Percentiles rank a stretch among this genome's conserved stretches.
Conservation (phyloP, 2,888 invertebrate genomes). For the Cryptus armator region DNA sequence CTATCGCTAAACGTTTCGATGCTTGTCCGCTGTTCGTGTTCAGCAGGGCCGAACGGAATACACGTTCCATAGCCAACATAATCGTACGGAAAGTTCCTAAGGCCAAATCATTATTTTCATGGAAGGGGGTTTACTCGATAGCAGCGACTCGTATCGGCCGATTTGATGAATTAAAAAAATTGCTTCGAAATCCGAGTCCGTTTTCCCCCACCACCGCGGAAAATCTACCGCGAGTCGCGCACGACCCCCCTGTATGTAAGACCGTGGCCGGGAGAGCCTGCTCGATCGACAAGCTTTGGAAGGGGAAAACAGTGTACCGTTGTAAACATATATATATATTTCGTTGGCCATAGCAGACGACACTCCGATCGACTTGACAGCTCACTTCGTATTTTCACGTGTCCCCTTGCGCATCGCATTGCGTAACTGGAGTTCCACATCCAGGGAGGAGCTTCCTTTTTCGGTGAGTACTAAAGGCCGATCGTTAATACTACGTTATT, state of each 20-base stretch:
- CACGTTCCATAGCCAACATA: not conserved
- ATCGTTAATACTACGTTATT: constrained; percentile 22
- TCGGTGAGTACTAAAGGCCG: constrained; percentile 77
- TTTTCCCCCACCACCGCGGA: not conserved
- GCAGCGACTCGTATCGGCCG: constrained; percentile 6
- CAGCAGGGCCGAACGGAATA: not conserved
- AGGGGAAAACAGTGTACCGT: constrained; percentile 56
- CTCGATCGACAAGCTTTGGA: constrained; percentile 66
- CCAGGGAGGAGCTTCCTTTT: constrained; percentile 81
- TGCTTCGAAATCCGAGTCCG: not conserved
- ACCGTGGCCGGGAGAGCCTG: constrained; percentile 69
- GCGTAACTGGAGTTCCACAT: constrained; percentile 80
- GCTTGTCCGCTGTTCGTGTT: constrained; percentile 15
- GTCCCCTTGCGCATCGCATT: constrained; percentile 80
- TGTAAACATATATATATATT: constrained; percentile 52
- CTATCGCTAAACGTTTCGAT: constrained; percentile 34
- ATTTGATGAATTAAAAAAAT: not conserved
- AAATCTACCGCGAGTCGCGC: constrained; percentile 1
- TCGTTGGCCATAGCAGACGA: constrained; percentile 79
- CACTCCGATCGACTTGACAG: constrained; percentile 81
- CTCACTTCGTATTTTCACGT: constrained; percentile 81
- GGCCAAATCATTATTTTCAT: too few relatives aligned
- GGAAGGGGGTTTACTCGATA: not conserved
- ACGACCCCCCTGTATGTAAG: constrained; percentile 4
- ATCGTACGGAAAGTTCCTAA: too few relatives aligned